Base-by-base conservation (phyloP, 2,113 vertebrate species). In the Petromus typicus region DNA sequence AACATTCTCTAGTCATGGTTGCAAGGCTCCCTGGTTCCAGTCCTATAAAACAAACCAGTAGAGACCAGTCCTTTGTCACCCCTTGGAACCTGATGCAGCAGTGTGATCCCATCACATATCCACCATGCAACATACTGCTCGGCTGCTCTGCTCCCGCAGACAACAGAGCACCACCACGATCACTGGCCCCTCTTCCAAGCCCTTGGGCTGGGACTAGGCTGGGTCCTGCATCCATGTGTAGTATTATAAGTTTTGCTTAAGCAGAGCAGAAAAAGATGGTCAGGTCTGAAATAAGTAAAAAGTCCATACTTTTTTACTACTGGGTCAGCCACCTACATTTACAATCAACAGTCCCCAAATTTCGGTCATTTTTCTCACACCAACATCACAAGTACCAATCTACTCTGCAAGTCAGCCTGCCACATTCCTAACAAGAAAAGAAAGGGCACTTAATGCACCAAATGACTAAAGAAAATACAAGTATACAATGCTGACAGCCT, bases 221-320 rank as follows among this genome's bases (percentile, higher is more conserved):
- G 64, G 61, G 4, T 30, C 71, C 79, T 69, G 34, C 51, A 69
- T 43, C 63, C 43, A 63, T 2, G 10, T 61, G 22, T 18, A n/a
- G 17, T 30, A 17, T 17, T 61, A 32, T 12, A 54, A 27, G 64
- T 86, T 43, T 51, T 85, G 25, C 54, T 23, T 48, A 86, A 59
- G 61, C 40, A 27, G 45, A 96, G 71, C 40, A 84, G 63, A 94
- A 43, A 85, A 75, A 90, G 27, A 84, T 13, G 8, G 10, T 71
- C 23, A 48, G 75, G 16, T 40, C 30, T 43, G n/a, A 87, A 92
- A 56, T 64, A 78, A 81, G 40, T 64, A 66, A 81, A 84, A 64
- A 51, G 54, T 66, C 85, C 32, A n/a, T 11, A 40, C 20, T 3
- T 4, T 40, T 78, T 43, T 45, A 66, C 54, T 51, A 86, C 45